These are phyloP conservation scores for Tyria jacobaeae DNA, from an alignment of 2,888 invertebrate genomes.

Conservation along the genomic window DNA sequence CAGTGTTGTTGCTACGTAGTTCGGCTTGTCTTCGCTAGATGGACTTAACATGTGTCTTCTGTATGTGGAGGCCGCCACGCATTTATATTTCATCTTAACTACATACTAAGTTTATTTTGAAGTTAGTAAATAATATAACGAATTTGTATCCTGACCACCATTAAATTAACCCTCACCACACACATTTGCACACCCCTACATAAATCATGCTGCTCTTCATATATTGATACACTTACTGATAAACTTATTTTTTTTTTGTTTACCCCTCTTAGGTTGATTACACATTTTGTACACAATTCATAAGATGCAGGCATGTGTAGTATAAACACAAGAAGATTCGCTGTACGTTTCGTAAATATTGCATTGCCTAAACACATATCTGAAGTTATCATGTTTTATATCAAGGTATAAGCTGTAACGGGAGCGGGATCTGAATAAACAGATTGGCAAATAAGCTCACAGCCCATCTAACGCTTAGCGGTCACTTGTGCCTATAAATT, in stretches of 20 bases:
- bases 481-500: not conserved
- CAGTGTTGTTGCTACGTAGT: no score
- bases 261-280: slow-evolving; percentile 6
- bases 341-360: slow-evolving; percentile 71
- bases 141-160: no score
- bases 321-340: slow-evolving; percentile 65
- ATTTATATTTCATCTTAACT: no score
- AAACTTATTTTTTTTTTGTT: not conserved
- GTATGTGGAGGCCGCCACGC: no score
- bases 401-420: slow-evolving; percentile 30
- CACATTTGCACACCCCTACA: not conserved
- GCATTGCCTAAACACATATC: slow-evolving; percentile 64
- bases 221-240: no score
- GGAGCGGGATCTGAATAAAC: not conserved
- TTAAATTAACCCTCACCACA: no score
- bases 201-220: not conserved
- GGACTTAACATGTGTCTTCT: no score
- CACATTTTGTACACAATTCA: slow-evolving; percentile 22
- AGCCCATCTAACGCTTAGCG: not conserved
- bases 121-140: no score
- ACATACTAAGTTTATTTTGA: no score
- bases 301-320: slow-evolving; percentile 56
- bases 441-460: not conserved
- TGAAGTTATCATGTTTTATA: slow-evolving; percentile 58
- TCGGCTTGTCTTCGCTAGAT: no score